phyloP scores from a whole-genome alignment of 2,113 vertebrate species.

The Columbina picui region DNA sequence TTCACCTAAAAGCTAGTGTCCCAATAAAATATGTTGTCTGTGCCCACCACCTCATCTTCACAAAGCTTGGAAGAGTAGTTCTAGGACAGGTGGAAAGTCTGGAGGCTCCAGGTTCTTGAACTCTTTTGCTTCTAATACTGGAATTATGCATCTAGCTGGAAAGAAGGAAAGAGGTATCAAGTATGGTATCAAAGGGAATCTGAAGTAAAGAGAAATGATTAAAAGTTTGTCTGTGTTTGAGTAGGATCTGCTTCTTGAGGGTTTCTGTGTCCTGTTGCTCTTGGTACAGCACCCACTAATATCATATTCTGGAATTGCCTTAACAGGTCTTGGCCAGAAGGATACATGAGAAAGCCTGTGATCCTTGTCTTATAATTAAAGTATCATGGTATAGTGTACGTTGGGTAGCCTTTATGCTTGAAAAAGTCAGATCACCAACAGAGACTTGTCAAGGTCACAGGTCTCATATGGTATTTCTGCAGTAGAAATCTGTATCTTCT shows the following conservation, averaged over 20 bases:
- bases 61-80: background rate
- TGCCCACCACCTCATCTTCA: background rate
- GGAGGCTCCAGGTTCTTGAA: background rate
- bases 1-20: background rate
- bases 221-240: background rate
- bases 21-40: background rate
- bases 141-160: background rate
- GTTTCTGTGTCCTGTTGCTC: background rate
- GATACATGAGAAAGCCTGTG: background rate
- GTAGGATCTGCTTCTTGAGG: background rate
- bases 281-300: background rate
- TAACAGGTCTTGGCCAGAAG: background rate
- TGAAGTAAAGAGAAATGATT: background rate
- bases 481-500: background rate
- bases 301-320: background rate
- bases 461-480: background rate
- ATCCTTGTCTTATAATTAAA: background rate
- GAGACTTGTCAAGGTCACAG: rapidly evolving
- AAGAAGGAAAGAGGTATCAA: background rate
- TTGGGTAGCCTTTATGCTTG: rapidly evolving
- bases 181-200: background rate
- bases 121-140: background rate
- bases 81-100: background rate
- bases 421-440: background rate
- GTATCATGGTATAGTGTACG: rapidly evolving